Conservation (phyloP, 2,113 vertebrate species). For the Columbina picui region DNA sequence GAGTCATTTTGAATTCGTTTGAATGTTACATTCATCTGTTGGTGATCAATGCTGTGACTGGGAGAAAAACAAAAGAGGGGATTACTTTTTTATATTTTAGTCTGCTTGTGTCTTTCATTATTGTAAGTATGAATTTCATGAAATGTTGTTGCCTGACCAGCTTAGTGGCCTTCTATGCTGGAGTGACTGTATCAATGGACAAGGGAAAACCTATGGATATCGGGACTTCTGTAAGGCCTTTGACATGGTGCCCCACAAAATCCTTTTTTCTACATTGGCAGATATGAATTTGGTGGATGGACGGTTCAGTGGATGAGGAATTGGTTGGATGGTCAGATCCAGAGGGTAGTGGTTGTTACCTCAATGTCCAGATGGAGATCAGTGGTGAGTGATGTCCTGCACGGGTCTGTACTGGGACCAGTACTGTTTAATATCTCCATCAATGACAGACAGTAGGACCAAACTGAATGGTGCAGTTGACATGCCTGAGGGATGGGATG, state of each 20-base stretch:
- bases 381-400: neutral
- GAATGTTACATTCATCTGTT: neutral
- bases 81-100: neutral
- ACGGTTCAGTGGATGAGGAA: neutral
- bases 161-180: neutral
- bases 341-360: neutral
- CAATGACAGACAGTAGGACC: neutral
- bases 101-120: neutral
- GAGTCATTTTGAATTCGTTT: neutral
- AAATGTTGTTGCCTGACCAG: neutral
- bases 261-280: neutral
- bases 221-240: neutral
- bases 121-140: neutral
- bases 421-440: neutral
- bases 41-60: rapidly evolving
- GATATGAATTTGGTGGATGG: neutral
- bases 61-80: neutral
- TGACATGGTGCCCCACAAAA: neutral
- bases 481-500: neutral
- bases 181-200: neutral
- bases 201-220: neutral
- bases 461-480: neutral
- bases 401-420: rapidly evolving
- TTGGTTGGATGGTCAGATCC: neutral
- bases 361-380: neutral